A percentile compares a stretch with the other conserved stretches of the same genome.
Evolutionary conservation across 2,797 vertebrate genomes (phyloP).

Genomic region (Enteromius afrohamiltoni): DNA sequence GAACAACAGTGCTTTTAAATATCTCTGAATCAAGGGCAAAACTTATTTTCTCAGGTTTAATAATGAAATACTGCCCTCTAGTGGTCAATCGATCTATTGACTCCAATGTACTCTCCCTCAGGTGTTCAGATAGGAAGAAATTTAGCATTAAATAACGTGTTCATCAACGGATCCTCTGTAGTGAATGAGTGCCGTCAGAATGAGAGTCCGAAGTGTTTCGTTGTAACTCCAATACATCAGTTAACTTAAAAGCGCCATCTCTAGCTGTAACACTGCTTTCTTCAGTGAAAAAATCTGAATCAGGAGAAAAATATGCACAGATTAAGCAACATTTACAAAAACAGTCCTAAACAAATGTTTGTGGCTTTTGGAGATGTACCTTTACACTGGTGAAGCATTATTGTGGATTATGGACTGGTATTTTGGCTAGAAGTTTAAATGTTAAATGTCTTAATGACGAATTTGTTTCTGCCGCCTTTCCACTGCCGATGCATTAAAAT

Average conservation of each 20-base stretch:
- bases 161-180: background rate
- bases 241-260: background rate
- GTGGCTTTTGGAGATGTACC: background rate
- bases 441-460: background rate
- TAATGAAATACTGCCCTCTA: conserved; percentile 34
- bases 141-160: background rate
- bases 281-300: background rate
- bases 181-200: background rate
- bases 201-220: background rate
- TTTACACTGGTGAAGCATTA: background rate
- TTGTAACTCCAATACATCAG: background rate
- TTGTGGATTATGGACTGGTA: background rate
- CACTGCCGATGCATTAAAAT: too few species aligned
- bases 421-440: background rate
- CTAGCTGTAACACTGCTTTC: background rate
- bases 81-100: background rate
- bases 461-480: background rate
- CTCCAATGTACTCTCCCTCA: background rate
- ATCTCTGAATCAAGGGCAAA: background rate
- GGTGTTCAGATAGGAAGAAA: background rate
- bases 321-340: background rate
- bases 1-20: background rate
- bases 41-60: background rate
- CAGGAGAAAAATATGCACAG: background rate
- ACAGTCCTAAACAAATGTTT: background rate